Percentiles rank a stretch among this genome's conserved stretches.
These are phyloP conservation scores for Nyctereutes procyonoides DNA, from an alignment of 2,113 vertebrate genomes.

Conservation along the genomic window DNA sequence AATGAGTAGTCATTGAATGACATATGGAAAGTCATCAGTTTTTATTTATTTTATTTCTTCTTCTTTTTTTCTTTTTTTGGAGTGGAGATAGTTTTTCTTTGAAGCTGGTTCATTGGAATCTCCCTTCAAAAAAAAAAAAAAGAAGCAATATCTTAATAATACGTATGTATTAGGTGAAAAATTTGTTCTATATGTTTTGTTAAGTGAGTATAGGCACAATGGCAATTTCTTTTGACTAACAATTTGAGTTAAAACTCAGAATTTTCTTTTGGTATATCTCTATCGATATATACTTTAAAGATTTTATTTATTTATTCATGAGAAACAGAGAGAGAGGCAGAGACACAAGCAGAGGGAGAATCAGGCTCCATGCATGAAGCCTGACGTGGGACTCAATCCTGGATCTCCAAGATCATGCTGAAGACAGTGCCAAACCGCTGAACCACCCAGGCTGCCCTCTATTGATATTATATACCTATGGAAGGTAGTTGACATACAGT, in stretches of 20 bases:
- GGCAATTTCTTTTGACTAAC: neutral
- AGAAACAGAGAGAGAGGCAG: too few species aligned
- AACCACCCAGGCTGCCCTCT: too few species aligned
- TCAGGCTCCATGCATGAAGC: too few species aligned
- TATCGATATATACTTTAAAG: neutral
- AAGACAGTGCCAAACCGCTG: too few species aligned
- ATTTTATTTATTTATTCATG: too few species aligned
- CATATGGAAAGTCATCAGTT: neutral
- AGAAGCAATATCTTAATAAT: neutral
- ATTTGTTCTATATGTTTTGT: rapidly evolving
- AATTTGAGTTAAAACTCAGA: constrained; percentile 13
- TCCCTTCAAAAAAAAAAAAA: neutral
- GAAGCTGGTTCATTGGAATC: neutral
- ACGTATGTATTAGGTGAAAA: neutral
- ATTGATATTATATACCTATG: neutral
- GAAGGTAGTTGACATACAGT: constrained; percentile 69
- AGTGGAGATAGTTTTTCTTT: neutral
- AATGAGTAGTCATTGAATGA: neutral
- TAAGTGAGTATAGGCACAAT: neutral
- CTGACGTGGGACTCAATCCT: too few species aligned
- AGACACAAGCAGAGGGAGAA: too few species aligned
- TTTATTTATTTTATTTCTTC: neutral
- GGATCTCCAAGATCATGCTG: too few species aligned
- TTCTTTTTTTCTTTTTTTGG: neutral
- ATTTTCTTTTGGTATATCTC: constrained; percentile 37